Evolutionary conservation across 2,113 vertebrate genomes (phyloP).

Genomic region (Monopterus albus): DNA sequence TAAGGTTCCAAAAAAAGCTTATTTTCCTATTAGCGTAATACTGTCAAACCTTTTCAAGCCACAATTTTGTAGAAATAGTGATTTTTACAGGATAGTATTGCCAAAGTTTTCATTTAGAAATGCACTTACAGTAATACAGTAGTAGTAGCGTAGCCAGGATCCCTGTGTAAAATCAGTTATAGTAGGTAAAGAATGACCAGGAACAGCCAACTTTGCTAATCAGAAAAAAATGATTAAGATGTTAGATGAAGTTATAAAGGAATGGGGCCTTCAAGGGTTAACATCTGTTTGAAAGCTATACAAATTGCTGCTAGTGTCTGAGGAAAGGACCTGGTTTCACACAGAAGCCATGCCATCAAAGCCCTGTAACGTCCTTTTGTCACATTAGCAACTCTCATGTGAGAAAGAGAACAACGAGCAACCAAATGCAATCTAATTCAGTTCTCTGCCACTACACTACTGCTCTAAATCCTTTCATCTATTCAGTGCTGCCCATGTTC

Average conservation of each 20-base stretch:
- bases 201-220: no score
- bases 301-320: constrained; percentile 34
- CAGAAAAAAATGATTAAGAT: no score
- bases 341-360: constrained; percentile 39
- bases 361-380: constrained; percentile 16
- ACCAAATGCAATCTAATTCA: constrained; percentile 30
- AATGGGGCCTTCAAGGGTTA: neutral
- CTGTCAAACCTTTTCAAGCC: neutral
- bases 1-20: constrained; percentile 59
- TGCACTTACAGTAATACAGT: no score
- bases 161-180: no score
- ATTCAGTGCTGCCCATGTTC: constrained; percentile 17
- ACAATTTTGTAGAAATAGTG: no score
- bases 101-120: no score
- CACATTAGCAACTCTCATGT: constrained; percentile 18
- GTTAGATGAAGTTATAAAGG: neutral
- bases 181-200: no score
- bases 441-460: constrained; percentile 3
- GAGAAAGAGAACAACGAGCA: constrained; percentile 7
- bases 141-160: no score
- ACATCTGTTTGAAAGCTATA: constrained; percentile 27
- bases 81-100: neutral
- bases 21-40: neutral
- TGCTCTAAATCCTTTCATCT: constrained; percentile 30
- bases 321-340: constrained; percentile 27